These are phyloP conservation scores for Hafferia zeledoni DNA, from an alignment of 2,797 vertebrate genomes.

Conservation along the genomic window DNA sequence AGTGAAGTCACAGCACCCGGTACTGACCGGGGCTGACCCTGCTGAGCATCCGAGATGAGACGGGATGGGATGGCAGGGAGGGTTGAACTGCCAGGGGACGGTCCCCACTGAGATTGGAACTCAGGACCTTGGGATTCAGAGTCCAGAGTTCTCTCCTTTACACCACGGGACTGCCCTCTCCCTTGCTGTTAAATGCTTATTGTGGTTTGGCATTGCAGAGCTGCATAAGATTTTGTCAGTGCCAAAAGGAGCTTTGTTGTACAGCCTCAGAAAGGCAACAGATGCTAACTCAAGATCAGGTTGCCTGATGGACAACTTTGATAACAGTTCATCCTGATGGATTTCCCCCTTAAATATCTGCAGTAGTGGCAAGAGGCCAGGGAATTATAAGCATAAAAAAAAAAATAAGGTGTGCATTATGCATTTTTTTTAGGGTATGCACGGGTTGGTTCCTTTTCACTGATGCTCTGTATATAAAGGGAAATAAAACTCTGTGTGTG, in stretches of 20 bases:
- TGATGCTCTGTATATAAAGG: not conserved
- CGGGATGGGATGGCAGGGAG: no score
- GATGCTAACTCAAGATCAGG: not conserved
- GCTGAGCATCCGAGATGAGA: no score
- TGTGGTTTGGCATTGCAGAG: not conserved
- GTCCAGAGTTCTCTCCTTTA: no score
- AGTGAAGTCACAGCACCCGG: no score
- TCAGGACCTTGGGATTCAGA: no score
- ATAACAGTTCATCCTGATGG: not conserved
- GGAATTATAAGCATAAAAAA: not conserved
- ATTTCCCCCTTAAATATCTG: not conserved
- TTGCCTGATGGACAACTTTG: not conserved
- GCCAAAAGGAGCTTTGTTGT: not conserved
- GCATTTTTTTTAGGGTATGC: not conserved
- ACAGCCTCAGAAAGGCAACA: not conserved
- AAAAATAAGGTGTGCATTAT: not conserved
- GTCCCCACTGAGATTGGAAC: no score
- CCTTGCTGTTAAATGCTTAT: not conserved
- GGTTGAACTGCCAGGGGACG: no score
- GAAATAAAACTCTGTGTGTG: not conserved
- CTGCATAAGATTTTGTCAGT: not conserved
- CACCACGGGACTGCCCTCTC: not conserved
- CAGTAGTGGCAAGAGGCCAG: not conserved
- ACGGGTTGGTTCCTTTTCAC: accelerated
- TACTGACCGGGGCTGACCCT: no score